Base-by-base conservation (phyloP, 2,797 vertebrate genomes). In the Chiloscyllium punctatum region DNA sequence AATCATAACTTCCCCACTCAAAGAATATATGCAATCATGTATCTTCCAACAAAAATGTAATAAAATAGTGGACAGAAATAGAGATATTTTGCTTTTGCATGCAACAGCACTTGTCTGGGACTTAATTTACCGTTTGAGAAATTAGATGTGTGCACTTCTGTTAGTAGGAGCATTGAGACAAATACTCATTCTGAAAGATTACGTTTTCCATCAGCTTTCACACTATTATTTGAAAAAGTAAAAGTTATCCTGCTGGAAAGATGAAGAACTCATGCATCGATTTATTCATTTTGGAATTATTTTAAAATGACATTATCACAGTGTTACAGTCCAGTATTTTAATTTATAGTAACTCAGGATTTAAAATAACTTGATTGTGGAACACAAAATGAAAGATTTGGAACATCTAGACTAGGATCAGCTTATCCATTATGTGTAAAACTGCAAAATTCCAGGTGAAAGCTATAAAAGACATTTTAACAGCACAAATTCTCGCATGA, bases 381-480 rank as follows among this genome's bases (percentile, higher is more conserved):
- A 74, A 51, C 68, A 94, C 94, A 94, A 94, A 94, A 53, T 51
- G 27, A 69, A 94, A 42, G 21, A 16, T 94, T 71, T 25, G 25
- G 69, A 94, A 74, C 33, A 94, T 48, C 69, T 33, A 11, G 92
- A 94, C 48, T 62, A 7, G 68, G 25, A 94, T 72, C 68, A 18
- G 71, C 25, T n/a, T 27, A 48, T 94, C 48, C 69, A 94, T 94
- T 42, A 94, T 94, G 48, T 71, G 74, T 74, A 94, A 71, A 48
- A 74, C 94, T 72, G 69, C 11, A 72, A 30, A 72, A 42, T 94
- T 94, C 71, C 37, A 15, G 72, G 94, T 48, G 87, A 53, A 90
- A 90, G 33, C 79, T 82, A 82, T 90, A 25, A 90, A 90, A 90
- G 27, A 62, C 53, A 62, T 94, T 94, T 74, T 94, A 74, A 94